Percentiles rank a stretch among this genome's conserved stretches.
phyloP scores from a whole-genome alignment of 2,888 invertebrate genomes.

The Polyploca ridens region DNA sequence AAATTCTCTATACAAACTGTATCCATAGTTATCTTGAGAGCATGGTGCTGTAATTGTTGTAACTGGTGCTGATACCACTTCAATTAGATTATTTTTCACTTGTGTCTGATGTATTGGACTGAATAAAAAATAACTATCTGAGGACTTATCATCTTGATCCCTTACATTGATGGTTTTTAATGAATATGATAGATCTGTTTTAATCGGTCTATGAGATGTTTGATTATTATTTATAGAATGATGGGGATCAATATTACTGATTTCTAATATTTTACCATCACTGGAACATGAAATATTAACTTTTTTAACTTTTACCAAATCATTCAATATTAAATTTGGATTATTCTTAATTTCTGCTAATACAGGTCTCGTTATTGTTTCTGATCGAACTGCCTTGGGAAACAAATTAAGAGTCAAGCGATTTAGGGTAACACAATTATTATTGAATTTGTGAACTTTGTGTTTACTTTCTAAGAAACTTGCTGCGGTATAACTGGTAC shows the following conservation, averaged over 20 bases:
- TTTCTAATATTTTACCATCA: conserved; percentile 10
- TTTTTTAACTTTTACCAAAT: conserved; percentile 29
- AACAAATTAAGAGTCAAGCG: conserved; percentile 66
- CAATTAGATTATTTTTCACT: conserved; percentile 13
- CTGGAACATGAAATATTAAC: conserved; percentile 5
- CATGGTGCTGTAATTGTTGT: conserved; percentile 30
- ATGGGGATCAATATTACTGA: not conserved
- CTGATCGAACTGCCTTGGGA: conserved; percentile 65
- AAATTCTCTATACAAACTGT: conserved; percentile 56
- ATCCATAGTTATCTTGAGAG: conserved; percentile 31
- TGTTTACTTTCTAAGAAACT: conserved; percentile 22
- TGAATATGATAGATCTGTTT: not conserved
- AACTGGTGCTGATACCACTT: conserved; percentile 28
- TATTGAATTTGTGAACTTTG: conserved; percentile 26
- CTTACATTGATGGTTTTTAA: not conserved
- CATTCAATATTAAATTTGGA: conserved; percentile 25
- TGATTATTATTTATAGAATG: not conserved
- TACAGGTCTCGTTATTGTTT: conserved; percentile 65
- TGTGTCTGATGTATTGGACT: conserved; percentile 31
- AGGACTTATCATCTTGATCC: not conserved
- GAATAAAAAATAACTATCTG: conserved; percentile 28
- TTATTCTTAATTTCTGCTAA: conserved; percentile 47
- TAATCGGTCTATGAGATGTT: not conserved
- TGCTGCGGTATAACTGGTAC: conserved; percentile 24
- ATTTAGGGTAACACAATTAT: conserved; percentile 54